These are phyloP conservation scores for Biston stratarius DNA, from an alignment of 2,888 invertebrate genomes.

Conservation along the genomic window DNA sequence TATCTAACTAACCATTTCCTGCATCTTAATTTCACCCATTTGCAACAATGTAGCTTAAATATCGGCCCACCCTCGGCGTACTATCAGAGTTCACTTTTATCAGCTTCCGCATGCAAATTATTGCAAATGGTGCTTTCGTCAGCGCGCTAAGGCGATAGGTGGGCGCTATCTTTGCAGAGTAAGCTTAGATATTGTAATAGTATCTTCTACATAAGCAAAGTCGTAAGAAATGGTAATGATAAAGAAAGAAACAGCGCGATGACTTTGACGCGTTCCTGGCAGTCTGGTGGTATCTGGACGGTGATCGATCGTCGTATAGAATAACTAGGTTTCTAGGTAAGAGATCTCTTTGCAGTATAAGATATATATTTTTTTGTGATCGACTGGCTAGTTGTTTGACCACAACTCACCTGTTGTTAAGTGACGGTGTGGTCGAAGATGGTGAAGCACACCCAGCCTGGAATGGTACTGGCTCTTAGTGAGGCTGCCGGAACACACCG, in stretches of 20 bases:
- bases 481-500: too few species aligned
- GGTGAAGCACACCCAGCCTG: too few species aligned
- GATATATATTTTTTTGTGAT: too few species aligned
- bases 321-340: too few species aligned
- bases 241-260: neutral
- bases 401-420: too few species aligned
- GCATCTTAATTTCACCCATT: constrained; percentile 21
- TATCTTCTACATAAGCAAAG: neutral
- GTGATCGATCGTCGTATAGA: too few species aligned
- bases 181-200: neutral
- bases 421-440: too few species aligned
- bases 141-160: constrained; percentile 43
- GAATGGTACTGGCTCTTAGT: too few species aligned
- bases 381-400: too few species aligned
- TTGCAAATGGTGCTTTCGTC: constrained; percentile 73
- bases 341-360: too few species aligned
- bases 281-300: too few species aligned
- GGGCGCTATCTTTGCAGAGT: constrained; percentile 13
- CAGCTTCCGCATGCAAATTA: constrained; percentile 79
- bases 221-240: neutral
- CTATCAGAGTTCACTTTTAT: constrained; percentile 64
- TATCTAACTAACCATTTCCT: constrained; percentile 33
- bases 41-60: constrained; percentile 38
- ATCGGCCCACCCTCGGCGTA: constrained; percentile 60
- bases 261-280: neutral